Percentiles rank a stretch among this genome's conserved stretches.
phyloP scores from a whole-genome alignment of 2,113 vertebrate genomes.

The Rhynchopsitta pachyrhyncha region DNA sequence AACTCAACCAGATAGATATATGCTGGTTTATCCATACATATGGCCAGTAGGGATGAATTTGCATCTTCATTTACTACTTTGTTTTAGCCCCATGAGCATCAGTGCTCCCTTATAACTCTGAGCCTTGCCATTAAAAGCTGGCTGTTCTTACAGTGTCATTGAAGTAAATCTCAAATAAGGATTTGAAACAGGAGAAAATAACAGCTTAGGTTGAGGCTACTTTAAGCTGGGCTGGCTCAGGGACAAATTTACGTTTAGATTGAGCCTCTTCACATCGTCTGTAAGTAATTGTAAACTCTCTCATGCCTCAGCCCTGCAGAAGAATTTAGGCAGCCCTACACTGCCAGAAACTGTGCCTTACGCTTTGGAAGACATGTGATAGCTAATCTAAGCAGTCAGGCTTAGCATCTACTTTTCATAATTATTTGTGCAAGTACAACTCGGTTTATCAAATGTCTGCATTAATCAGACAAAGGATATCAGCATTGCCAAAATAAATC shows the following conservation, averaged over 20 bases:
- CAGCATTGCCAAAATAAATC: conserved; percentile 54
- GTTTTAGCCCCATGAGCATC: not conserved
- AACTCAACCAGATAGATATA: not conserved
- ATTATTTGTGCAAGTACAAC: conserved; percentile 24
- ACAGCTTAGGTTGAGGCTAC: conserved; percentile 11
- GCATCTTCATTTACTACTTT: not conserved
- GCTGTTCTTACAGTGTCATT: not conserved
- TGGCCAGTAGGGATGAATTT: not conserved
- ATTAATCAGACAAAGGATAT: conserved; percentile 21
- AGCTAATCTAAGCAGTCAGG: conserved; percentile 22
- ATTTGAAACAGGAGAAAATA: conserved; percentile 33
- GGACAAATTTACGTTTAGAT: conserved; percentile 42
- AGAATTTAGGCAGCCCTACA: not conserved
- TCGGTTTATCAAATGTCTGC: conserved; percentile 47
- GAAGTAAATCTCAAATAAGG: not conserved
- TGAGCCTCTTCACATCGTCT: conserved; percentile 33
- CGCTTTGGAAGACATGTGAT: not conserved
- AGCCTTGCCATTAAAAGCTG: not conserved
- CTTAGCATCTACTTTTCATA: conserved; percentile 10
- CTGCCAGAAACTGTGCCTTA: conserved; percentile 1
- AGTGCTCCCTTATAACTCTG: not conserved
- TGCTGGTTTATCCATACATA: not conserved
- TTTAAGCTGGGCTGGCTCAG: not conserved
- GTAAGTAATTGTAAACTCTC: conserved; percentile 43
- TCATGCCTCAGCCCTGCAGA: not conserved